phyloP scores from a whole-genome alignment of 2,113 vertebrate genomes.

The Oreochromis aureus region DNA sequence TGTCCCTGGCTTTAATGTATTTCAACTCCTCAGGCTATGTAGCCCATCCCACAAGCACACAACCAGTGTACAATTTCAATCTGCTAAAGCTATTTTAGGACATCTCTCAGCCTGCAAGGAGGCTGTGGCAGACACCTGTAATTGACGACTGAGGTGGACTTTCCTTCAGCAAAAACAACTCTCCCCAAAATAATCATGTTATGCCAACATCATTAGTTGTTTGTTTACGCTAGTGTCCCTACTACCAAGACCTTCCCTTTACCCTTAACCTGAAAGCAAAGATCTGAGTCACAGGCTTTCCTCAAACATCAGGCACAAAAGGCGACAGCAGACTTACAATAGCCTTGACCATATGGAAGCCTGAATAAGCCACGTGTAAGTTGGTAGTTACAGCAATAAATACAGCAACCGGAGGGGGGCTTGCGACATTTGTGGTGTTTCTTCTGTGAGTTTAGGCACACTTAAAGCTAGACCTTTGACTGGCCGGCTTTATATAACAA shows the following conservation, averaged over 20 bases:
- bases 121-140: slow-evolving; percentile 50
- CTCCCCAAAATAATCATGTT: background rate
- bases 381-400: background rate
- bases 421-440: background rate
- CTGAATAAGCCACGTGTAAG: slow-evolving; percentile 41
- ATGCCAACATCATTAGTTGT: background rate
- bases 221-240: background rate
- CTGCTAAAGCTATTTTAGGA: slow-evolving; percentile 68
- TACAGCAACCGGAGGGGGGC: background rate
- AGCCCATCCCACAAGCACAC: slow-evolving; percentile 1
- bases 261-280: background rate
- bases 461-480: background rate
- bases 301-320: background rate
- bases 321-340: background rate
- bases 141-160: slow-evolving; percentile 20
- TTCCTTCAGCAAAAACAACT: background rate
- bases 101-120: slow-evolving; percentile 27
- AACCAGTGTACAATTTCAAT: slow-evolving; percentile 58
- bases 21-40: background rate
- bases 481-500: background rate
- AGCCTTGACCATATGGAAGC: slow-evolving; percentile 31
- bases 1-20: background rate
- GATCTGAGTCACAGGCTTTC: background rate
- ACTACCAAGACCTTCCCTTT: background rate
- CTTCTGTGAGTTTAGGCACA: background rate